Evolutionary conservation across 2,888 invertebrate species (phyloP).

Genomic region (Xestia ashworthii): DNA sequence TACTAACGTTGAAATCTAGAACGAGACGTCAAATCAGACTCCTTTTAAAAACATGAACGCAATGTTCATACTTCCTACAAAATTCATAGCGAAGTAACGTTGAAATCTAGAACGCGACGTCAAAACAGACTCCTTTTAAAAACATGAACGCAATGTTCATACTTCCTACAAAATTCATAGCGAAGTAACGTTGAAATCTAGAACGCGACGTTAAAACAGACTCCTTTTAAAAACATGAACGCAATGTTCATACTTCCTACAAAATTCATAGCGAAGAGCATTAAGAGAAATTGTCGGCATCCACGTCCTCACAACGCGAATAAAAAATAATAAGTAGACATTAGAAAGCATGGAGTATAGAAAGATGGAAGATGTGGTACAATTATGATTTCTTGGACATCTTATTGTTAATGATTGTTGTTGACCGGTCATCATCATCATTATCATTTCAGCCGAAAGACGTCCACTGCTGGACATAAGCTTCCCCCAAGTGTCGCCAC

Average conservation of each 20-base stretch:
- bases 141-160: conserved; percentile 48
- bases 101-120: conserved; percentile 9
- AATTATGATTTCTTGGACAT: not conserved
- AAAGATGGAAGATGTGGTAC: conserved; percentile 17
- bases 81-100: conserved; percentile 47
- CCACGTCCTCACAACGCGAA: conserved; percentile 24
- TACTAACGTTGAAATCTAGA: not conserved
- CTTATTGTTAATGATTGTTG: too few species aligned
- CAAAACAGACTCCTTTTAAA: conserved; percentile 23
- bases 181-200: conserved; percentile 7
- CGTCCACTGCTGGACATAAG: too few species aligned
- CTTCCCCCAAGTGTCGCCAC: too few species aligned
- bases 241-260: conserved; percentile 46
- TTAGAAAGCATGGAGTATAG: conserved; percentile 17
- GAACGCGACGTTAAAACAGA: not conserved
- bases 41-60: conserved; percentile 46
- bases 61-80: conserved; percentile 45
- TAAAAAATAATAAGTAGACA: conserved; percentile 50
- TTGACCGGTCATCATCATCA: too few species aligned
- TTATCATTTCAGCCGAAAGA: too few species aligned
- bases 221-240: conserved; percentile 42
- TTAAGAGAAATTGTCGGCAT: conserved; percentile 35
- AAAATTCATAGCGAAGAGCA: conserved; percentile 43
- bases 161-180: conserved; percentile 51
- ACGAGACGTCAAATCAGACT: not conserved